A percentile compares a stretch with the other conserved stretches of the same genome.
phyloP scores from a whole-genome alignment of 1,140 invertebrate genomes.

The Luehdorfia chinensis region DNA sequence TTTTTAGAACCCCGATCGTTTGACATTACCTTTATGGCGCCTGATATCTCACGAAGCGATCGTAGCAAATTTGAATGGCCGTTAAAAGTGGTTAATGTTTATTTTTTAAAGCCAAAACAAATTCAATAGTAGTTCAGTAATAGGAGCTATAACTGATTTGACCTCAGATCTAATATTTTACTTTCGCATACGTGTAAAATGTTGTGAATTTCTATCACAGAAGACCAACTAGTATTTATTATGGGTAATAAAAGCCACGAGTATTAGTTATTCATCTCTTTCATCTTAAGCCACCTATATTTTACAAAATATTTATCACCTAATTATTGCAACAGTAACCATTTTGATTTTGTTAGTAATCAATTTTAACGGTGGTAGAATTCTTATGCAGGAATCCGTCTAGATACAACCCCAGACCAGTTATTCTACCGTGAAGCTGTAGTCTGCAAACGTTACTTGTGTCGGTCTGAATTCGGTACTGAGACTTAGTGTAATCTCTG shows the following conservation, averaged over 20 bases:
- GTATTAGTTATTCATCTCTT: neutral
- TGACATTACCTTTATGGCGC: constrained; percentile 68
- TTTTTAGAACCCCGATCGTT: constrained; percentile 62
- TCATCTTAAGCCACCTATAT: constrained; percentile 1
- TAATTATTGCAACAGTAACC: too few relatives aligned
- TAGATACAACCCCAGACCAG: too few relatives aligned
- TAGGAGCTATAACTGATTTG: constrained; percentile 3
- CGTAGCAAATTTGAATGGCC: constrained; percentile 64
- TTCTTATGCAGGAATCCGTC: too few relatives aligned
- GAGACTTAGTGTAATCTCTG: too few relatives aligned
- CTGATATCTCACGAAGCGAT: constrained; percentile 52
- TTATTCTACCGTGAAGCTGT: too few relatives aligned
- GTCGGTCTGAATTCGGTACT: too few relatives aligned
- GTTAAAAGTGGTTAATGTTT: constrained; percentile 45
- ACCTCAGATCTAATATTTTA: constrained; percentile 2
- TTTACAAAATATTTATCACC: too few relatives aligned
- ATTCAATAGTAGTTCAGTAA: constrained; percentile 38
- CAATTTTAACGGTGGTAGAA: too few relatives aligned
- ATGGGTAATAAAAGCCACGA: constrained; percentile 4
- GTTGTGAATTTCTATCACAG: constrained; percentile 1
- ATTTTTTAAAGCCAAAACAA: constrained; percentile 52
- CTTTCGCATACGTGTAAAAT: neutral
- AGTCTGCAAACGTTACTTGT: too few relatives aligned
- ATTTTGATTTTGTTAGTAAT: too few relatives aligned
- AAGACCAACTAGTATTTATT: constrained; percentile 6